A percentile compares a stretch with the other conserved stretches of the same genome.
These are phyloP conservation scores for Orgyia antiqua DNA, from an alignment of 2,888 invertebrate genomes.

Conservation along the genomic window DNA sequence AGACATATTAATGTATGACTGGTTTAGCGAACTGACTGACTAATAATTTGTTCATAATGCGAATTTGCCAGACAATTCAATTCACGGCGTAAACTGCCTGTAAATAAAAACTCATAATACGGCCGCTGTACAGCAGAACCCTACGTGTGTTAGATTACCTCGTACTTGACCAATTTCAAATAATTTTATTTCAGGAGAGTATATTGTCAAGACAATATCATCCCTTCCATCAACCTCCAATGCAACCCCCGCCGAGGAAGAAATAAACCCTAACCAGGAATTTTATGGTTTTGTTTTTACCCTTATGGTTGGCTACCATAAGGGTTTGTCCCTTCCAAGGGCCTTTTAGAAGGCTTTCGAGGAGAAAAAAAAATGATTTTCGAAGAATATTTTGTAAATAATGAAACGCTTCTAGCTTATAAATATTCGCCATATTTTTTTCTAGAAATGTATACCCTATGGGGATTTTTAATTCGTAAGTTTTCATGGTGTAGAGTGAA, in stretches of 20 bases:
- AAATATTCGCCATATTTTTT: slow-evolving; percentile 10
- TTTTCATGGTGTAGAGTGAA: slow-evolving; percentile 21
- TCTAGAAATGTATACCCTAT: slow-evolving; percentile 13
- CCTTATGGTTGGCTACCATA: slow-evolving; percentile 47
- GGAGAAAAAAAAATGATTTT: slow-evolving; percentile 33
- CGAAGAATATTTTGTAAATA: slow-evolving; percentile 47
- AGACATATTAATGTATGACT: no score
- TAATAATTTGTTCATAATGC: no score
- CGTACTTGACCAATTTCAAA: no score
- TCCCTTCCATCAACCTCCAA: slow-evolving; percentile 66
- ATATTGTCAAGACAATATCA: slow-evolving; percentile 61
- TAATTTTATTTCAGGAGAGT: slow-evolving; percentile 64
- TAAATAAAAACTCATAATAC: no score
- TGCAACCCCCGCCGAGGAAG: slow-evolving; percentile 54
- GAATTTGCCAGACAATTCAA: no score
- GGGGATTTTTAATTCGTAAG: slow-evolving; percentile 9
- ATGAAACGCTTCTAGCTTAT: slow-evolving; percentile 18
- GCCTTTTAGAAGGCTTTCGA: slow-evolving; percentile 28
- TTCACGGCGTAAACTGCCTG: no score
- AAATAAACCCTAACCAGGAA: slow-evolving; percentile 36
- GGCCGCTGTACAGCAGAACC: no score
- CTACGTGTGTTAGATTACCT: no score
- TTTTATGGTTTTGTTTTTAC: slow-evolving; percentile 42
- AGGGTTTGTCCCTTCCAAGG: slow-evolving; percentile 35
- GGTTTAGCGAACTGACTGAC: no score